Percentiles rank a stretch among this genome's conserved stretches.
Conservation (phyloP, 2,888 invertebrate species). For the Athetis lepigone region DNA sequence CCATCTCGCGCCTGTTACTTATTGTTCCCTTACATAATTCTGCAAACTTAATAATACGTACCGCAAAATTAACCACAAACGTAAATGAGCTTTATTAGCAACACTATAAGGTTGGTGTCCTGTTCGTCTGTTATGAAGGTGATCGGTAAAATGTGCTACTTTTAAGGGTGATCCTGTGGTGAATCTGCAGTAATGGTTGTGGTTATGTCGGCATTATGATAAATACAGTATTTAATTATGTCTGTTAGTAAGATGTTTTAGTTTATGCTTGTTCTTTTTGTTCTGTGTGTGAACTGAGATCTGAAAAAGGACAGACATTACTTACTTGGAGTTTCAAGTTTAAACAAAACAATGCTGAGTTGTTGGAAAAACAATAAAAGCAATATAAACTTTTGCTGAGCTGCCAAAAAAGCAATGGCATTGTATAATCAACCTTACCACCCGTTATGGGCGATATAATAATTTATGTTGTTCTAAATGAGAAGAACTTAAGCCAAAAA, state of each 20-base stretch:
- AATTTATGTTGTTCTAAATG: background rate
- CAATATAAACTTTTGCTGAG: background rate
- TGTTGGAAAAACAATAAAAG: too few relatives aligned
- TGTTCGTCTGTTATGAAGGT: background rate
- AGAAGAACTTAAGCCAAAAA: constrained; percentile 11
- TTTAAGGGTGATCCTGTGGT: constrained; percentile 76
- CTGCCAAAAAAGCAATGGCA: background rate
- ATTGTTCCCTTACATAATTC: constrained; percentile 85
- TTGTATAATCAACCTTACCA: background rate
- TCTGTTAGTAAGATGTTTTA: constrained; percentile 67
- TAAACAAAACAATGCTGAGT: background rate
- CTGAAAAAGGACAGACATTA: background rate
- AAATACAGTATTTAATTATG: constrained; percentile 84
- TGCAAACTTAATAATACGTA: constrained; percentile 15
- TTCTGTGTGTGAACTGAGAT: background rate
- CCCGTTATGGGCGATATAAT: background rate
- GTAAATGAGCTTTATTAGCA: constrained; percentile 42
- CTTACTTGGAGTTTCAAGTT: constrained; percentile 2
- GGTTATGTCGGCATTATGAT: constrained; percentile 84
- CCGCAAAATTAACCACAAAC: constrained; percentile 24
- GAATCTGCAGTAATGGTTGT: constrained; percentile 75
- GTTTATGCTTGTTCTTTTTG: constrained; percentile 34
- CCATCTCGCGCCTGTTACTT: constrained; percentile 86
- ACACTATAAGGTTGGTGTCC: constrained; percentile 17
- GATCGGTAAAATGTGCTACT: constrained; percentile 58